Base-by-base conservation (phyloP, 2,113 vertebrate species). In the Cygnus atratus region DNA sequence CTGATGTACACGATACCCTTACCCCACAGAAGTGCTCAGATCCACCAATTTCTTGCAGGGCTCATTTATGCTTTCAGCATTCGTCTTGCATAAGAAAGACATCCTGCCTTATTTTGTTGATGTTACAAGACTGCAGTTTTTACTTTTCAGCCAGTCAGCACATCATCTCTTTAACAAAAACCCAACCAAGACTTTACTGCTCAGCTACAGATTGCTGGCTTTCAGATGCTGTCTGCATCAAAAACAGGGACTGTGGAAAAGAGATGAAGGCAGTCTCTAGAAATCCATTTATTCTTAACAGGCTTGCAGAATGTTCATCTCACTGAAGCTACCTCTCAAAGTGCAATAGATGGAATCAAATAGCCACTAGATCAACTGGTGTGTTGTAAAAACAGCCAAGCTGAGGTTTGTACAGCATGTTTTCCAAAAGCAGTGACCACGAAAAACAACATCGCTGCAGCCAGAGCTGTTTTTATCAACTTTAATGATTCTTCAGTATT, bases 71-170 rank as follows among this genome's bases (percentile, higher is more conserved):
- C 87, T 84, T 78, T 87, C 93, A 88, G 93, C 58, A 48, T 37
- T 92, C 90, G 59, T 37, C 67, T 67, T 83, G 81, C 9, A 3
- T 8, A 33, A 83, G 87, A 70, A 78, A 76, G 73, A 73, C 75
- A 72, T 84, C 87, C 73, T 82, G 88, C 72, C 81, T 88, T 13
- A 15, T 74, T 93, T 70, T 91, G 91, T 84, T 91, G 92, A 91
- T 94, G 92, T n/a, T 90, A 58, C 71, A 58, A 81, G 94, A 94
- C 84, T 92, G 92, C 90, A 94, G 92, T 78, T 96, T 84, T 95
- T 95, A 97, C 95, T 96, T 95, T 68, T 72, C 93, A 97, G 84
- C 59, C 91, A 93, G 93, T 79, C 88, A 91, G 96, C 95, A 94
- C 91, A 96, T 96, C 88, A 95, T 57, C 43, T 84, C 92, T 89